phyloP scores from a whole-genome alignment of 1,140 invertebrate species.

The Drosophila ogumai region DNA sequence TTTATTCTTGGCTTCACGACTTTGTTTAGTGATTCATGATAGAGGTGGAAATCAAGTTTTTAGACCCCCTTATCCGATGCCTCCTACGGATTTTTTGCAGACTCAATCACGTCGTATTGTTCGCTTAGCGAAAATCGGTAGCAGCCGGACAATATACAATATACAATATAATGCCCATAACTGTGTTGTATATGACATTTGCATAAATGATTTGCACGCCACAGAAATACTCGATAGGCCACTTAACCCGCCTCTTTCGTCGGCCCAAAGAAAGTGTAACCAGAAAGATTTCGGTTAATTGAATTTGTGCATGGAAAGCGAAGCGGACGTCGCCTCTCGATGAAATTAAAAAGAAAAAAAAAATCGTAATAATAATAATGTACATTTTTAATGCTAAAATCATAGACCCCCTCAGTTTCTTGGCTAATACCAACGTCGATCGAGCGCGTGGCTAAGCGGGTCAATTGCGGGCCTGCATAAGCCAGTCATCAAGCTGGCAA shows the following conservation, averaged over 20 bases:
- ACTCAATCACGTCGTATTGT: slow-evolving; percentile 55
- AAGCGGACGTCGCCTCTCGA: slow-evolving; percentile 32
- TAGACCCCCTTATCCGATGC: not conserved
- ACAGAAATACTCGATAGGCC: slow-evolving; percentile 42
- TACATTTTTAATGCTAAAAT: slow-evolving; percentile 63
- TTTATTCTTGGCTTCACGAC: slow-evolving; percentile 32
- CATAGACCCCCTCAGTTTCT: slow-evolving; percentile 35
- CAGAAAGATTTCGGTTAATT: slow-evolving; percentile 57
- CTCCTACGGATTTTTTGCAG: slow-evolving; percentile 20
- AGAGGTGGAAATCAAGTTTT: slow-evolving; percentile 38
- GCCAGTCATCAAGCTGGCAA: slow-evolving; percentile 17
- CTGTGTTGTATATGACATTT: slow-evolving; percentile 43
- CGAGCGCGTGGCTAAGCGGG: slow-evolving; percentile 67
- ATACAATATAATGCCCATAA: slow-evolving; percentile 29
- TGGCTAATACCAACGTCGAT: slow-evolving; percentile 42
- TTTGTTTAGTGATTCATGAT: slow-evolving; percentile 40
- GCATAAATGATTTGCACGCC: slow-evolving; percentile 68
- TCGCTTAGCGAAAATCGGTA: slow-evolving; percentile 39
- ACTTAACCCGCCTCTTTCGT: slow-evolving; percentile 26
- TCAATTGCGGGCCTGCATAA: slow-evolving; percentile 64
- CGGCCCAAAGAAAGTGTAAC: slow-evolving; percentile 48
- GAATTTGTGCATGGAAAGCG: slow-evolving; percentile 52
- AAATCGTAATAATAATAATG: slow-evolving; percentile 43
- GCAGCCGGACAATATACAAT: slow-evolving; percentile 29
- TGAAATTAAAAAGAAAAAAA: slow-evolving; percentile 20